A percentile compares a stretch with the other conserved stretches of the same genome.
phyloP scores from a whole-genome alignment of 2,888 invertebrate species.

The Hemaris fuciformis region DNA sequence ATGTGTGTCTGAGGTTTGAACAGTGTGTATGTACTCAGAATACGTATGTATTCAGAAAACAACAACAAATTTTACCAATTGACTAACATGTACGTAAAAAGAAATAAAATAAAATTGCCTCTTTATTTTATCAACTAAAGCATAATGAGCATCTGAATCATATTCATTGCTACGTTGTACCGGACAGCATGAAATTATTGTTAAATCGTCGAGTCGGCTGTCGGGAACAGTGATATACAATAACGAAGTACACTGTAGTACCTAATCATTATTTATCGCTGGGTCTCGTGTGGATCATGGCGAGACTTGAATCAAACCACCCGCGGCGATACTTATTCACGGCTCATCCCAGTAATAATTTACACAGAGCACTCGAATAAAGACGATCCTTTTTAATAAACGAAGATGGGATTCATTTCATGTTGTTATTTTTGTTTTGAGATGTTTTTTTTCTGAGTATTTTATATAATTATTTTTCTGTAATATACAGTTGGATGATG shows the following conservation, averaged over 20 bases:
- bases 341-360: constrained; percentile 50
- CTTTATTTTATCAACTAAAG: too few relatives aligned
- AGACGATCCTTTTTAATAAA: constrained; percentile 42
- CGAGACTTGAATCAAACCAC: constrained; percentile 25
- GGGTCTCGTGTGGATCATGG: constrained; percentile 23
- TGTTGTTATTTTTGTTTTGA: not conserved
- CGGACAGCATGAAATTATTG: not conserved
- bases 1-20: too few relatives aligned
- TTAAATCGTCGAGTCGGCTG: not conserved
- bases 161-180: not conserved
- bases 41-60: too few relatives aligned
- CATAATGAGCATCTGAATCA: too few relatives aligned
- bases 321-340: constrained; percentile 37
- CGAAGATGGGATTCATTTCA: constrained; percentile 10
- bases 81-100: too few relatives aligned
- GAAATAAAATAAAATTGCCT: too few relatives aligned
- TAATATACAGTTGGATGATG: too few relatives aligned
- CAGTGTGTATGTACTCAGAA: too few relatives aligned
- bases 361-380: constrained; percentile 36
- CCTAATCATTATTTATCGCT: constrained; percentile 33
- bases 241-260: constrained; percentile 20
- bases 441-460: not conserved
- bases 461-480: too few relatives aligned
- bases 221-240: not conserved
- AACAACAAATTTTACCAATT: too few relatives aligned